These are phyloP conservation scores for Acrobasis consociella DNA, from an alignment of 2,888 invertebrate species.

Conservation along the genomic window DNA sequence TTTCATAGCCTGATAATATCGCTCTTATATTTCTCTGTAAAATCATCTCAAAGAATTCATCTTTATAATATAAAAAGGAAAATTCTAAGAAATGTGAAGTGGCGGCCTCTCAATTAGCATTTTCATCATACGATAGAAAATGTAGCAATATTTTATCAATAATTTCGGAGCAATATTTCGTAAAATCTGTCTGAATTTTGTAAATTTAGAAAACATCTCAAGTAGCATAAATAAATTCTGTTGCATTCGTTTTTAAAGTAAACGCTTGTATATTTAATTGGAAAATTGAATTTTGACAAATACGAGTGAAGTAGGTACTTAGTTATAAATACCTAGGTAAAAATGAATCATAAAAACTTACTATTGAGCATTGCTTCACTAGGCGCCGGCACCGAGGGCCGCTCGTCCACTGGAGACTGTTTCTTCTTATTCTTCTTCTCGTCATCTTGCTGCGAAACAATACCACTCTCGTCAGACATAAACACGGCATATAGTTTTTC, in stretches of 20 bases:
- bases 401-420: slow-evolving; percentile 73
- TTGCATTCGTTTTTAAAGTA: background rate
- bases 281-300: too few species aligned
- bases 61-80: background rate
- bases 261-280: background rate
- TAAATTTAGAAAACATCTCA: too few species aligned
- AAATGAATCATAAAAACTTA: slow-evolving; percentile 43
- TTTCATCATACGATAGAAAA: background rate
- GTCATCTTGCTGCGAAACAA: slow-evolving; percentile 71
- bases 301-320: too few species aligned
- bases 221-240: background rate
- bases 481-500: slow-evolving; percentile 37
- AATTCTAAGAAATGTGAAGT: background rate
- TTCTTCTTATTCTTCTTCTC: slow-evolving; percentile 78
- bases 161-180: background rate
- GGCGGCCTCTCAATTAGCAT: too few species aligned
- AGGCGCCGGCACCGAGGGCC: slow-evolving; percentile 74
- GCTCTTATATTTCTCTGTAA: too few species aligned
- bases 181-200: background rate
- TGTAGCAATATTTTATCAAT: background rate
- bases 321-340: too few species aligned
- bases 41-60: too few species aligned
- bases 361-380: slow-evolving; percentile 81
- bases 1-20: too few species aligned
- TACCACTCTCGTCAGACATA: slow-evolving; percentile 60